Evolutionary conservation across 2,113 vertebrate species (phyloP).

Genomic region (Acrocephalus arundinaceus): DNA sequence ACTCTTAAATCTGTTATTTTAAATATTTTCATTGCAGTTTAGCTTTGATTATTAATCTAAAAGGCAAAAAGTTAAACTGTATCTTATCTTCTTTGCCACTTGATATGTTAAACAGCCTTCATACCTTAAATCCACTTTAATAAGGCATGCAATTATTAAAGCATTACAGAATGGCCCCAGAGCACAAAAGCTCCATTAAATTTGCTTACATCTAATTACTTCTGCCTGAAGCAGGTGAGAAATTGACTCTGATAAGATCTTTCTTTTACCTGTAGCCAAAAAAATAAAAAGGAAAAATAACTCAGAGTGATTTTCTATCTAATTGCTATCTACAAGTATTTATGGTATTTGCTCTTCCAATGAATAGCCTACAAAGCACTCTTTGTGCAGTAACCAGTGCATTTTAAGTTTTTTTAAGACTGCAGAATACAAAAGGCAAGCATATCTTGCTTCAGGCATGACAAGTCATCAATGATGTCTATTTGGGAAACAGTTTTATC

Average conservation of each 20-base stretch:
- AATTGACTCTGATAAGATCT: constrained; percentile 87
- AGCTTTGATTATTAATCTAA: constrained; percentile 60
- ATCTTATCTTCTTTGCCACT: constrained; percentile 75
- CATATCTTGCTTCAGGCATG: constrained; percentile 53
- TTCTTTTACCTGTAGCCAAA: constrained; percentile 82
- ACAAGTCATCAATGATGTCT: constrained; percentile 40
- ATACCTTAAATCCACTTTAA: constrained; percentile 82
- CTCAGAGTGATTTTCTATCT: constrained; percentile 73
- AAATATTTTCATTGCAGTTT: constrained; percentile 60
- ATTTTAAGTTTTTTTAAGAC: constrained; percentile 52
- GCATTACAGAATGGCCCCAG: constrained; percentile 76
- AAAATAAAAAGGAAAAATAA: constrained; percentile 24
- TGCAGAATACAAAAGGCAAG: constrained; percentile 56
- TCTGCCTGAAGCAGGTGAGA: constrained; percentile 85
- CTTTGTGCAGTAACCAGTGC: constrained; percentile 64
- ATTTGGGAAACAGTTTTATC: constrained; percentile 19
- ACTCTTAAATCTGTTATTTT: constrained; percentile 64
- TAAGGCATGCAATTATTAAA: constrained; percentile 87
- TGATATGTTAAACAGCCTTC: constrained; percentile 80
- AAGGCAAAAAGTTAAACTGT: constrained; percentile 58
- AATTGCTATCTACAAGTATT: constrained; percentile 85
- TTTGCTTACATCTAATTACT: constrained; percentile 89
- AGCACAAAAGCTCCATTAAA: constrained; percentile 81
- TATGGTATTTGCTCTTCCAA: constrained; percentile 76
- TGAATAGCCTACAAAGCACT: constrained; percentile 62